Conservation (phyloP, 2,888 invertebrate species). For the Acronicta leporina region DNA sequence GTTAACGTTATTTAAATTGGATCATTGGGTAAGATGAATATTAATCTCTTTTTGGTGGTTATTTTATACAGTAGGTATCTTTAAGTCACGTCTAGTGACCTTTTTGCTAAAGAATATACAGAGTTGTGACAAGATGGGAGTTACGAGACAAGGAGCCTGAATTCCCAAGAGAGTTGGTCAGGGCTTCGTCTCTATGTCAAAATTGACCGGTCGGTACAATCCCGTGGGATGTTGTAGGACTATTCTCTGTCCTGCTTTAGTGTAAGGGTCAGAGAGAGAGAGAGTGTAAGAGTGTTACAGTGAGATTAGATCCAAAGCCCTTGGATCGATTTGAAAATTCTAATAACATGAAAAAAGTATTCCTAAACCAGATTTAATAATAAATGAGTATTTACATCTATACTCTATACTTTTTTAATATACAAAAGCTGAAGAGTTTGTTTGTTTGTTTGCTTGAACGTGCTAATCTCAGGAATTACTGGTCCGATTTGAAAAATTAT, state of each 20-base stretch:
- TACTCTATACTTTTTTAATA: too few relatives aligned
- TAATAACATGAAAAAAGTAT: too few relatives aligned
- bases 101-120: not conserved
- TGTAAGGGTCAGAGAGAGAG: conserved; percentile 7
- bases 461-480: too few relatives aligned
- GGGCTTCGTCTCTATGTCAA: conserved; percentile 23
- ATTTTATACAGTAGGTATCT: conserved; percentile 7
- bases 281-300: not conserved
- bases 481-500: too few relatives aligned
- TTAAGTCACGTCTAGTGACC: conserved; percentile 8
- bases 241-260: conserved; percentile 11
- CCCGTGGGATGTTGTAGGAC: conserved; percentile 30
- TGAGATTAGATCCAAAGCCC: too few relatives aligned
- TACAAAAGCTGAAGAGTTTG: too few relatives aligned
- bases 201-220: conserved; percentile 14
- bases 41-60: conserved; percentile 23
- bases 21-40: conserved; percentile 21
- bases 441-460: too few relatives aligned
- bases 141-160: conserved; percentile 5
- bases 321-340: too few relatives aligned
- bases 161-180: conserved; percentile 34
- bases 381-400: too few relatives aligned
- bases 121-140: not conserved
- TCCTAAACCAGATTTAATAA: too few relatives aligned
- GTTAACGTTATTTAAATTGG: conserved; percentile 48